Evolutionary conservation across 2,888 invertebrate genomes (phyloP), one percentile per base, ranked within the genome.

Genomic region (Cheilosia pagana): DNA sequence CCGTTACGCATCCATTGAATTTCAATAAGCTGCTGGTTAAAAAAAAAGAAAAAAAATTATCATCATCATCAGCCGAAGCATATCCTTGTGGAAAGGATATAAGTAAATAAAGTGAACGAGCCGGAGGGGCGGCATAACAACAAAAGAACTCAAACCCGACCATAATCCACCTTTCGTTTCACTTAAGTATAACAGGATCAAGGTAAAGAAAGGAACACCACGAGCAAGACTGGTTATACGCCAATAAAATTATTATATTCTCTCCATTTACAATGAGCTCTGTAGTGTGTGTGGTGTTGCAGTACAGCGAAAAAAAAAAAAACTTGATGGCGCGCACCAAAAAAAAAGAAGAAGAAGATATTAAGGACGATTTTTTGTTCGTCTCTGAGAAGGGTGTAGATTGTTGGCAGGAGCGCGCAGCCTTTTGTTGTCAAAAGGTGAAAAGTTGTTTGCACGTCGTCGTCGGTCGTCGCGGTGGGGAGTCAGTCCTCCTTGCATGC

Each of bases 1-100:
- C 50, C 74, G 79, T 68, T 79, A 70, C 62, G 74, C 83, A 74
- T 70, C 79, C 79, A 83, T 75, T 83, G 83, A 83, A 83, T 83
- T 79, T 83, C 79, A 83, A 83, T 83, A 78, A 83, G 78, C 62
- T 21, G 55, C 52, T 68, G 21, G 67, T 55, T 67, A 67, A 68
- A 72, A 71, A 71, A 59, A 67, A 68, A 72, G 65, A 71, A 59
- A 67, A 67, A 55, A 62, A 62, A 55, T 60, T 39, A 76, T 28
- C 6, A 39, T 5, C 19, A 43, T 50, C 23, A 50, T 50, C 50
- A 50, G 19, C 2, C 19, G 19, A 48, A 50, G 35, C 41, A 28
- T 65, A 53, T 60, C 23, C 57, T 45, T 57, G 57, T 28, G 23
- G 23, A 65, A 81, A 65, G 59, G 70, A 59, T 57, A 31, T 52